Percentiles rank a stretch among this genome's conserved stretches.
Evolutionary conservation across 1,140 invertebrate genomes (phyloP).

Genomic region (Leptopilina clavipes): DNA sequence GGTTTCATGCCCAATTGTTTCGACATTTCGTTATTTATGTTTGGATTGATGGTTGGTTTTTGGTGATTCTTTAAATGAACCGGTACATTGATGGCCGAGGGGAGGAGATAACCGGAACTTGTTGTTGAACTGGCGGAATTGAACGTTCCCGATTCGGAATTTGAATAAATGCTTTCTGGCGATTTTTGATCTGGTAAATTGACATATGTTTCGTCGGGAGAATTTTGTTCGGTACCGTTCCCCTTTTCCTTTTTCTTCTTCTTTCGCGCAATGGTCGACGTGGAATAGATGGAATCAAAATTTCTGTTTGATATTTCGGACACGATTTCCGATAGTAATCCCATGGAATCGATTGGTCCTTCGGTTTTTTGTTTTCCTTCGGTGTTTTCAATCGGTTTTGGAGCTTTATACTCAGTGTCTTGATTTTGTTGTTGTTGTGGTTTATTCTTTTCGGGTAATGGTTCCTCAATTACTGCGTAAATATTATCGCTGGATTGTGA

Average conservation of each 20-base stretch:
- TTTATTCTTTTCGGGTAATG: slow-evolving; percentile 62
- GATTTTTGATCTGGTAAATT: slow-evolving; percentile 77
- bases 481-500: slow-evolving; percentile 83
- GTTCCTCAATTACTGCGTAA: slow-evolving; percentile 90
- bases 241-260: slow-evolving; percentile 75
- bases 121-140: slow-evolving; percentile 78
- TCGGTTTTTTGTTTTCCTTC: slow-evolving; percentile 75
- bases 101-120: slow-evolving; percentile 83
- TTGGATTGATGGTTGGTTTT: neutral
- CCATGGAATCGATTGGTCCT: slow-evolving; percentile 80
- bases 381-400: slow-evolving; percentile 75
- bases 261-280: slow-evolving; percentile 80
- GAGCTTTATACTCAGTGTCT: slow-evolving; percentile 75
- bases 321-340: slow-evolving; percentile 88
- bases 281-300: slow-evolving; percentile 90
- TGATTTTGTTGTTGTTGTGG: slow-evolving; percentile 28
- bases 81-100: slow-evolving; percentile 79
- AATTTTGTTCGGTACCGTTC: too few relatives aligned
- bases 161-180: slow-evolving; percentile 78
- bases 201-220: slow-evolving; percentile 71
- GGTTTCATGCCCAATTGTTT: slow-evolving; percentile 59
- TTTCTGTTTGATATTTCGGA: slow-evolving; percentile 89
- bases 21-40: slow-evolving; percentile 52
- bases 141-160: slow-evolving; percentile 72
- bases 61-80: slow-evolving; percentile 29